Evolutionary conservation across 2,888 invertebrate genomes (phyloP).

Genomic region (Dysmachus trigonus): DNA sequence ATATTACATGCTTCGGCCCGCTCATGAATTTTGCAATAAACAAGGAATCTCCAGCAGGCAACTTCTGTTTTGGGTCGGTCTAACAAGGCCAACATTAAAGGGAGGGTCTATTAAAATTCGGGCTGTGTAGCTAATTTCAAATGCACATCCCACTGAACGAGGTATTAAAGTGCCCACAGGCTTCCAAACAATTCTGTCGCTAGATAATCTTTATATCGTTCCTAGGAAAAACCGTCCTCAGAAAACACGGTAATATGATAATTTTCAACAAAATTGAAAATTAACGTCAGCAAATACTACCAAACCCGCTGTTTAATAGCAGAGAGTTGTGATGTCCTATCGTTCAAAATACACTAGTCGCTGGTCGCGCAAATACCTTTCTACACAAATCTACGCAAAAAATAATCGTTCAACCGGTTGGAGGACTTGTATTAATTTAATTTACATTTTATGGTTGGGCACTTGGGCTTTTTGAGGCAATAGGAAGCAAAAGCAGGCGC

Average conservation of each 20-base stretch:
- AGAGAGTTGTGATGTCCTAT: no score
- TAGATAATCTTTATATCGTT: neutral
- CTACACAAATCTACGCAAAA: neutral
- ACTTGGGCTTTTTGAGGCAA: neutral
- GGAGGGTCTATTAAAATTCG: neutral
- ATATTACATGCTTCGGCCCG: neutral
- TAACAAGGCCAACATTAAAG: neutral
- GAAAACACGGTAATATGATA: neutral
- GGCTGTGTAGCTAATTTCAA: neutral
- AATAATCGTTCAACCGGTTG: neutral
- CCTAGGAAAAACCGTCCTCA: neutral
- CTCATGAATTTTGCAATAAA: neutral
- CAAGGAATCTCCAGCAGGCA: neutral
- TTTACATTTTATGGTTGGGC: neutral
- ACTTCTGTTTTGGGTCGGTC: neutral
- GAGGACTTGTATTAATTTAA: neutral
- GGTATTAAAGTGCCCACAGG: neutral
- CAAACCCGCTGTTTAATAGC: neutral
- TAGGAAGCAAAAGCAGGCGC: no score
- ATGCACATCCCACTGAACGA: neutral
- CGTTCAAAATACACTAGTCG: neutral
- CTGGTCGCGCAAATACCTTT: neutral
- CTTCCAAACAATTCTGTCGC: neutral
- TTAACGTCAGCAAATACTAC: neutral
- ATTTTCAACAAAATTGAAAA: neutral